Percentiles rank a stretch among this genome's conserved stretches.
phyloP scores from a whole-genome alignment of 2,113 vertebrate species.

The Antechinus flavipes region DNA sequence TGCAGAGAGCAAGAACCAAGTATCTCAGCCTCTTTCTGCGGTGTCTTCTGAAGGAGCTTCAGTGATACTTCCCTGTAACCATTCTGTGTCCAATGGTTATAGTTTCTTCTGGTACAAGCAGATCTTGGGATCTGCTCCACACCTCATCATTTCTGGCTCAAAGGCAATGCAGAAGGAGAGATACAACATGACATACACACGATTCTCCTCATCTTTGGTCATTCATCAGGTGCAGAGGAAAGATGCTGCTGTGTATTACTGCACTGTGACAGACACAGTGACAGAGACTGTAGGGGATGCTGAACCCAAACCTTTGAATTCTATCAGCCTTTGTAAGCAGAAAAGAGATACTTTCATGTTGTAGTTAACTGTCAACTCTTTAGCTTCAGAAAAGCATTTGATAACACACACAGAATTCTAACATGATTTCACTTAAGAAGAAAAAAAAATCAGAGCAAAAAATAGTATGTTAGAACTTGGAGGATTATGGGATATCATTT shows the following conservation, averaged over 20 bases:
- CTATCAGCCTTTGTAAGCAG: not conserved
- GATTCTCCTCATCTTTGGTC: constrained; percentile 45
- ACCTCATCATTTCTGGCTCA: constrained; percentile 37
- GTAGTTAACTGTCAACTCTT: not conserved
- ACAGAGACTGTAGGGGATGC: not conserved
- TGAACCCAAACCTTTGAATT: constrained; percentile 16
- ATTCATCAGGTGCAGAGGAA: constrained; percentile 23
- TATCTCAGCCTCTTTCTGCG: constrained; percentile 11
- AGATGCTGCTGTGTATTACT: constrained; percentile 40
- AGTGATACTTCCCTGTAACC: constrained; percentile 49
- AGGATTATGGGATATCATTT: not conserved
- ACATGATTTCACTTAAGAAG: not conserved
- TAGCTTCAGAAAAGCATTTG: constrained; percentile 2
- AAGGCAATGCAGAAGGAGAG: constrained; percentile 22
- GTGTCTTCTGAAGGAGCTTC: not conserved
- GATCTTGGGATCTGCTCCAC: not conserved
- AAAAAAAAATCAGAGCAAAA: not conserved
- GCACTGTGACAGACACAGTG: constrained; percentile 40
- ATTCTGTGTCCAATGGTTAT: constrained; percentile 45
- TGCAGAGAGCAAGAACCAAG: constrained; percentile 54
- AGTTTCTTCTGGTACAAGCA: constrained; percentile 46
- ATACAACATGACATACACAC: constrained; percentile 42
- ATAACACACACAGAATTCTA: not conserved
- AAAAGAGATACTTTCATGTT: constrained; percentile 15
- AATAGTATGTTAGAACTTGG: not conserved